These are phyloP conservation scores for Helostoma temminkii DNA, from an alignment of 2,797 vertebrate species.

Conservation along the genomic window DNA sequence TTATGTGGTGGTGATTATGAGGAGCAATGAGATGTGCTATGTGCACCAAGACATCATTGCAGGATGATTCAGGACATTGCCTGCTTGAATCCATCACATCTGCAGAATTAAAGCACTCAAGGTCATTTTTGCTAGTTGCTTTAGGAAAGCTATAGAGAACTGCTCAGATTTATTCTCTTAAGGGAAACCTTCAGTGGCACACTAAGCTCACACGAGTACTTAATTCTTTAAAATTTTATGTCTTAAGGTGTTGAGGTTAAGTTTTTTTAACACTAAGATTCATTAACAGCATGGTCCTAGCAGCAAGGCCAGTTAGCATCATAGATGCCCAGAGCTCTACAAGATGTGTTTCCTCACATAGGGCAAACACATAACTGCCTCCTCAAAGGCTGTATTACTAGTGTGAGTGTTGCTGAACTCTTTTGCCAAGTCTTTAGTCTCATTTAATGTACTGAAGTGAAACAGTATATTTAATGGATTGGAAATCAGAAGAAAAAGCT, in stretches of 20 bases:
- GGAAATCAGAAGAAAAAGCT: conserved; percentile 47
- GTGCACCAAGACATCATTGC: conserved; percentile 26
- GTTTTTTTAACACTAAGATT: conserved; percentile 4
- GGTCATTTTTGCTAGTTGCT: conserved; percentile 15
- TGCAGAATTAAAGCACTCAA: conserved; percentile 28
- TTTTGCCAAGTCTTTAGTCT: conserved; percentile 39
- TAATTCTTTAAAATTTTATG: background rate
- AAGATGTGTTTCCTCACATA: conserved; percentile 14
- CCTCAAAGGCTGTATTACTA: conserved; percentile 26
- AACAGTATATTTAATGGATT: conserved; percentile 47
- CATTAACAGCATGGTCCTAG: conserved; percentile 6
- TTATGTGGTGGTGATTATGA: conserved; percentile 41
- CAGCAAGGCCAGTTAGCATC: background rate
- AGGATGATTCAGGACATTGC: conserved; percentile 24
- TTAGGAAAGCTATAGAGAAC: conserved; percentile 22
- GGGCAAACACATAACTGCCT: conserved; percentile 29
- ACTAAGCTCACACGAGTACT: conserved; percentile 12
- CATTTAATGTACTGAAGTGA: conserved; percentile 43
- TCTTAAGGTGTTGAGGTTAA: background rate
- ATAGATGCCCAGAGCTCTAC: background rate
- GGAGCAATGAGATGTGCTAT: conserved; percentile 40
- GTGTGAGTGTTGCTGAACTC: conserved; percentile 19
- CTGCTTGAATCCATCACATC: conserved; percentile 47
- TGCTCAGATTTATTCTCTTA: conserved; percentile 22
- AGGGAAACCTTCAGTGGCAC: conserved; percentile 24